Evolutionary conservation across 2,888 invertebrate genomes (phyloP).

Genomic region (Pseudoips prasinana): DNA sequence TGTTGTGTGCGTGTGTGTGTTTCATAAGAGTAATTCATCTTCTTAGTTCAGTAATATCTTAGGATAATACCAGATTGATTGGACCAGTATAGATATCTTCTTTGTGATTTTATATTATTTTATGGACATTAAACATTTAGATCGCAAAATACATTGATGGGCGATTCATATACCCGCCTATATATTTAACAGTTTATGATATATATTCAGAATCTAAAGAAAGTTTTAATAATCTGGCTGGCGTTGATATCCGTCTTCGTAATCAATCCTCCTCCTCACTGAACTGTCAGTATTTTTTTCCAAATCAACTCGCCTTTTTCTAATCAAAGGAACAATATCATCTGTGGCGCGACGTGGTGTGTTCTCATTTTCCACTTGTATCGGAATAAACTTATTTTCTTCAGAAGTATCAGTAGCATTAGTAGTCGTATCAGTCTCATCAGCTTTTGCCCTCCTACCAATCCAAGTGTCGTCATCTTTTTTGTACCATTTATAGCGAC

Average conservation of each 20-base stretch:
- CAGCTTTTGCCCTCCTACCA: slow-evolving; percentile 25
- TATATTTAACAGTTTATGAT: no score
- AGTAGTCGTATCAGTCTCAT: neutral
- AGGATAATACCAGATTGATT: no score
- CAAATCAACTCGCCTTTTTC: slow-evolving; percentile 38
- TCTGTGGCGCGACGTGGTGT: slow-evolving; percentile 43
- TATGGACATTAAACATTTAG: no score
- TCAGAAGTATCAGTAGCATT: neutral
- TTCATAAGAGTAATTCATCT: no score
- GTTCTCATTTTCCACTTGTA: slow-evolving; percentile 42
- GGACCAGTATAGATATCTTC: no score
- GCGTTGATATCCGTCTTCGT: slow-evolving; percentile 21
- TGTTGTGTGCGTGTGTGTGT: no score
- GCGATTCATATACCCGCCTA: no score
- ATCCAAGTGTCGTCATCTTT: slow-evolving; percentile 42
- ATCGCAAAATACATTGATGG: no score
- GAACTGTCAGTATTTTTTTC: slow-evolving; percentile 17
- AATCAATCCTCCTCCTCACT: slow-evolving; percentile 49
- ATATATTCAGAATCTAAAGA: no score
- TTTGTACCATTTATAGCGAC: slow-evolving; percentile 72
- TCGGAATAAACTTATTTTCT: slow-evolving; percentile 17
- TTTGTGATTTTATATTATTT: no score
- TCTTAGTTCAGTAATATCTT: no score
- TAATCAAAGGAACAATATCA: slow-evolving; percentile 26
- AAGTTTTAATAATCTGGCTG: neutral